Evolutionary conservation across 2,113 vertebrate genomes (phyloP).

Genomic region (Todiramphus saurophagus): DNA sequence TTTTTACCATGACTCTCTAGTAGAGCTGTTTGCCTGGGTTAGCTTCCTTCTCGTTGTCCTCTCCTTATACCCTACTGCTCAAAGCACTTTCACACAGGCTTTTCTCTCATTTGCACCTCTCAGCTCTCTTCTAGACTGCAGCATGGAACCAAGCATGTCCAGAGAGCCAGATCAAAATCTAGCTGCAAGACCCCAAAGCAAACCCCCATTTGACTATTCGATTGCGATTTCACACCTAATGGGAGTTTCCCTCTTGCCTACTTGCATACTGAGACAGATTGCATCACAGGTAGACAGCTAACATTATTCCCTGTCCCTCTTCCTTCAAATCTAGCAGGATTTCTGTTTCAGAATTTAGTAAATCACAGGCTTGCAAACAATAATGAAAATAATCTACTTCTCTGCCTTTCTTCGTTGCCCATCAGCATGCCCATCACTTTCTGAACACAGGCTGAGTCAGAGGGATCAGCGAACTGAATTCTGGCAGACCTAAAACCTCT

Average conservation of each 20-base stretch:
- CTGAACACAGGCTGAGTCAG: background rate
- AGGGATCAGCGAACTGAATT: background rate
- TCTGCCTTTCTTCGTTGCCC: background rate
- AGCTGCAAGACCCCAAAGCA: background rate
- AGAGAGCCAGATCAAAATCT: background rate
- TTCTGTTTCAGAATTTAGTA: background rate
- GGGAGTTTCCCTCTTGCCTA: background rate
- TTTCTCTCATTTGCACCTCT: background rate
- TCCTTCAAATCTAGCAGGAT: background rate
- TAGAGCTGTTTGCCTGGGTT: background rate
- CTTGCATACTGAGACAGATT: background rate
- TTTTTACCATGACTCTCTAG: background rate
- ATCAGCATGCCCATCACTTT: background rate
- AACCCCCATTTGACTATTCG: background rate
- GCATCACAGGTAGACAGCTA: background rate
- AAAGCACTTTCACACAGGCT: background rate
- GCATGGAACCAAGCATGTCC: accelerated
- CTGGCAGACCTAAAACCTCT: background rate
- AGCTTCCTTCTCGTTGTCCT: background rate
- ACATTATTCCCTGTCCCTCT: background rate
- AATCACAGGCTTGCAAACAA: background rate
- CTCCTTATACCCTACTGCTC: background rate
- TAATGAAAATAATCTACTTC: background rate
- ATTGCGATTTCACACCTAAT: background rate
- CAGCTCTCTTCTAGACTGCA: background rate